Evolutionary conservation across 1,140 invertebrate genomes (phyloP).

Genomic region (Pseudomyrmex flavicornis): DNA sequence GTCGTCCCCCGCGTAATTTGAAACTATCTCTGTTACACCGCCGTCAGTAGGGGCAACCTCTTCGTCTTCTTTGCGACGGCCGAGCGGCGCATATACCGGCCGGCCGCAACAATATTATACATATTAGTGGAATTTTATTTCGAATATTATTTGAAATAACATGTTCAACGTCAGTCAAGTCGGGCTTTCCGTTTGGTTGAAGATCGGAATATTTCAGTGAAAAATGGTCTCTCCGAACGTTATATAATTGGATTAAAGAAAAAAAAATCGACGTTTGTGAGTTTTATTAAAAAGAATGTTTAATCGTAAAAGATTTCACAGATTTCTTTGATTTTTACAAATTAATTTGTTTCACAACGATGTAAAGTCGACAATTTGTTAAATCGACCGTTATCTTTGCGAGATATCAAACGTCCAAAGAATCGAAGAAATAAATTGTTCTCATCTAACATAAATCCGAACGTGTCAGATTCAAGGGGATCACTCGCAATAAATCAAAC

Average conservation of each 20-base stretch:
- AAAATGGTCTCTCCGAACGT: conserved; percentile 16
- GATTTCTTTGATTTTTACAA: neutral
- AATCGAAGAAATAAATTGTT: conserved; percentile 4
- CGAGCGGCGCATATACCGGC: too few relatives aligned
- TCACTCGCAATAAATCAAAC: conserved; percentile 11
- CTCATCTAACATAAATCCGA: conserved; percentile 32
- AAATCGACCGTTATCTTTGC: neutral
- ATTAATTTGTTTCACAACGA: neutral
- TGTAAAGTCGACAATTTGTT: neutral
- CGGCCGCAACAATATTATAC: too few relatives aligned
- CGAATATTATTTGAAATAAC: conserved; percentile 15
- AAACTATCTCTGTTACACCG: too few relatives aligned
- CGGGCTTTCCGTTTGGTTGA: conserved; percentile 22
- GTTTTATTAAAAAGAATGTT: neutral
- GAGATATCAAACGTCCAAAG: conserved; percentile 23
- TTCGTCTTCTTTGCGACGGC: too few relatives aligned
- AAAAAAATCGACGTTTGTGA: neutral
- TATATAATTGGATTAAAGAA: neutral
- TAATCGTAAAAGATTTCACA: neutral
- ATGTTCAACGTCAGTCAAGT: conserved; percentile 36
- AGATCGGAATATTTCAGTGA: conserved; percentile 21
- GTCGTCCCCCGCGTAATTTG: too few relatives aligned
- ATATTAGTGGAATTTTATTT: conserved; percentile 16
- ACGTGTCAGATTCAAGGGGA: conserved; percentile 6
- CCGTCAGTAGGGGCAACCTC: too few relatives aligned